phyloP scores from a whole-genome alignment of 2,888 invertebrate species.

The Cheilosia vernalis region DNA sequence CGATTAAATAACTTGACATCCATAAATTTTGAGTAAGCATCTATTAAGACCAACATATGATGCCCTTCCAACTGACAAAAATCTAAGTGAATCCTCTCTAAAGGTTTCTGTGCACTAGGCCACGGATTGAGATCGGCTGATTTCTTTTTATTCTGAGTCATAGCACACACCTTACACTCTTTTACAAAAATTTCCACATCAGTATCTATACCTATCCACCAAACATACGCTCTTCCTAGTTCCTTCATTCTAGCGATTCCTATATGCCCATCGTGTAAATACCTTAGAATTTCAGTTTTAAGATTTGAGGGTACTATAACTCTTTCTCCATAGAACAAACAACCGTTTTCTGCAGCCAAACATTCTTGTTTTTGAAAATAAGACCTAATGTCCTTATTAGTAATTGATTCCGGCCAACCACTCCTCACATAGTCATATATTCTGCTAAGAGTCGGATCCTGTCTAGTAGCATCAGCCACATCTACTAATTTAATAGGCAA shows the following conservation, averaged over 20 bases:
- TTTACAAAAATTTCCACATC: too few relatives aligned
- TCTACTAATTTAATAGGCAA: not conserved
- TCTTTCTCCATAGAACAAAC: constrained; percentile 10
- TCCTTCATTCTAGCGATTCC: too few relatives aligned
- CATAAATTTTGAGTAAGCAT: constrained; percentile 1
- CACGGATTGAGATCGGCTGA: not conserved
- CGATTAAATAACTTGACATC: constrained; percentile 13
- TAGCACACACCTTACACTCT: too few relatives aligned
- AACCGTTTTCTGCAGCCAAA: too few relatives aligned
- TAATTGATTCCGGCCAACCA: not conserved
- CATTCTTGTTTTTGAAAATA: constrained; percentile 10
- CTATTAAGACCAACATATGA: constrained; percentile 6
- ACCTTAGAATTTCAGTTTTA: not conserved
- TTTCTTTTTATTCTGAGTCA: too few relatives aligned
- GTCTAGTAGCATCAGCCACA: constrained; percentile 6
- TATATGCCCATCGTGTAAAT: too few relatives aligned
- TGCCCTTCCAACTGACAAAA: constrained; percentile 7
- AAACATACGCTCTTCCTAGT: too few relatives aligned
- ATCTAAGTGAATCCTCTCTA: constrained; percentile 9
- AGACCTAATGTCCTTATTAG: not conserved
- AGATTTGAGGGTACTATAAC: not conserved
- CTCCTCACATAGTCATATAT: not conserved
- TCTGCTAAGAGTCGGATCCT: not conserved
- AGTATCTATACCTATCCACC: too few relatives aligned
- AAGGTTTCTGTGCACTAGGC: not conserved